Percentiles rank a stretch among this genome's conserved stretches.
phyloP scores from a whole-genome alignment of 2,888 invertebrate species.

The Hanleya hanleyi region DNA sequence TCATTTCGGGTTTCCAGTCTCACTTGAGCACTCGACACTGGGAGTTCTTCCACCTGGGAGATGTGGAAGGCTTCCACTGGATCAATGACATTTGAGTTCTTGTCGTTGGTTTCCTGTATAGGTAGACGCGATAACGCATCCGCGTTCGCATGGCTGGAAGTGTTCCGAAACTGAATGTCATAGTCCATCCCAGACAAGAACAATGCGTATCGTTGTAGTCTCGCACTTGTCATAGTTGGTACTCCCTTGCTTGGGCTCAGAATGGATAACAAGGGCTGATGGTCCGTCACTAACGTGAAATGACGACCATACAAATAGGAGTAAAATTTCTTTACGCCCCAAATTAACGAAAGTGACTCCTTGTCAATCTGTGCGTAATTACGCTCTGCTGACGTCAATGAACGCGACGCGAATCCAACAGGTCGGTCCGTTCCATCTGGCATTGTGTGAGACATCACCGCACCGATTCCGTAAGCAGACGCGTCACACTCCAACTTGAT shows the following conservation, averaged over 20 bases:
- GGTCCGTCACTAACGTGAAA: conserved; percentile 43
- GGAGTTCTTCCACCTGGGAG: background rate
- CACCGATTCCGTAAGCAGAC: conserved; percentile 18
- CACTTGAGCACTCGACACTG: background rate
- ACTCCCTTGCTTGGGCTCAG: conserved; percentile 6
- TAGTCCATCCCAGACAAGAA: conserved; percentile 1
- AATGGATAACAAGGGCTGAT: conserved; percentile 12
- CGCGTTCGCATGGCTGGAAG: background rate
- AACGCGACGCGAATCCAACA: conserved; percentile 34
- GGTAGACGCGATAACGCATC: conserved; percentile 11
- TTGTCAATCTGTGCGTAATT: conserved; percentile 69
- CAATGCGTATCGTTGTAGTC: conserved; percentile 9
- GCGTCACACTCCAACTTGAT: conserved; percentile 15
- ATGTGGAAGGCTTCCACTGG: conserved; percentile 30
- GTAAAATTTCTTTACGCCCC: conserved; percentile 15
- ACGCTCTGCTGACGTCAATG: conserved; percentile 25
- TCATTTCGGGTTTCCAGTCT: background rate
- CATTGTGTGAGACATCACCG: conserved; percentile 17
- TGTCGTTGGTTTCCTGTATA: background rate
- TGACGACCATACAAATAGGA: conserved; percentile 57
- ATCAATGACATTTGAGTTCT: background rate
- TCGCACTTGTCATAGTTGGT: conserved; percentile 1
- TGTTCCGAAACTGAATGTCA: background rate
- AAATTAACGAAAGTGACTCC: conserved; percentile 60
- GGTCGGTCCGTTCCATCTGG: conserved; percentile 11